A percentile compares a stretch with the other conserved stretches of the same genome.
These are phyloP conservation scores for Pheosia gnoma DNA, from an alignment of 2,888 invertebrate genomes.

Conservation along the genomic window DNA sequence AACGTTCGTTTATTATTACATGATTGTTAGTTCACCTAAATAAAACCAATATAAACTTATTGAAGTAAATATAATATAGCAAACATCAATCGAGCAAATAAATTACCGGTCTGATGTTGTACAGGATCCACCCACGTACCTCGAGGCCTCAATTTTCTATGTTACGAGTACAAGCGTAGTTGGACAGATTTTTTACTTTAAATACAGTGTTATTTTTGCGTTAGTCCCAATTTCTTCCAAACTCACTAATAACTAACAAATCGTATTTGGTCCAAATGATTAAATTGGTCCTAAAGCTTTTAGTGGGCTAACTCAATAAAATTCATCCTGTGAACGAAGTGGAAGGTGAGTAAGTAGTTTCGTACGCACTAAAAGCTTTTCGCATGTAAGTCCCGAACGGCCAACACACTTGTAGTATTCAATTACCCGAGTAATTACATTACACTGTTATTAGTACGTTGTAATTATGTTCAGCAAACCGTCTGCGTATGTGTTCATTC, in stretches of 20 bases:
- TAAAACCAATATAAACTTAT: too few relatives aligned
- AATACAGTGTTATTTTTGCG: neutral
- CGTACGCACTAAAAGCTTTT: constrained; percentile 67
- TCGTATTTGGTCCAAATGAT: constrained; percentile 55
- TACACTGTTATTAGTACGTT: constrained; percentile 29
- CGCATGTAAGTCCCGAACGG: constrained; percentile 47
- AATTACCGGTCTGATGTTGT: neutral
- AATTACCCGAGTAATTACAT: constrained; percentile 54
- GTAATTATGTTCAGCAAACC: constrained; percentile 18
- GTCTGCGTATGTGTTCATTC: constrained; percentile 5
- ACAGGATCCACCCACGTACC: neutral
- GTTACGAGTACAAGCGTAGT: neutral
- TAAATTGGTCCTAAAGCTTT: constrained; percentile 60
- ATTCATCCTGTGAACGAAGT: constrained; percentile 58
- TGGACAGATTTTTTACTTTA: neutral
- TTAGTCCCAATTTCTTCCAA: neutral
- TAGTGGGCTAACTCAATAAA: constrained; percentile 63
- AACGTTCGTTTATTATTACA: too few relatives aligned
- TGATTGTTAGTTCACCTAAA: too few relatives aligned
- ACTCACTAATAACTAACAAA: constrained; percentile 35
- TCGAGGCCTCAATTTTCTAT: neutral
- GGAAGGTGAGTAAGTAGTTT: constrained; percentile 61
- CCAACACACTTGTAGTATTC: constrained; percentile 53
- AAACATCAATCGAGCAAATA: neutral
- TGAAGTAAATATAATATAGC: too few relatives aligned